Evolutionary conservation across 64 coral and sea anemone species (phyloP).

Genomic region (Pachyseris speciosa): DNA sequence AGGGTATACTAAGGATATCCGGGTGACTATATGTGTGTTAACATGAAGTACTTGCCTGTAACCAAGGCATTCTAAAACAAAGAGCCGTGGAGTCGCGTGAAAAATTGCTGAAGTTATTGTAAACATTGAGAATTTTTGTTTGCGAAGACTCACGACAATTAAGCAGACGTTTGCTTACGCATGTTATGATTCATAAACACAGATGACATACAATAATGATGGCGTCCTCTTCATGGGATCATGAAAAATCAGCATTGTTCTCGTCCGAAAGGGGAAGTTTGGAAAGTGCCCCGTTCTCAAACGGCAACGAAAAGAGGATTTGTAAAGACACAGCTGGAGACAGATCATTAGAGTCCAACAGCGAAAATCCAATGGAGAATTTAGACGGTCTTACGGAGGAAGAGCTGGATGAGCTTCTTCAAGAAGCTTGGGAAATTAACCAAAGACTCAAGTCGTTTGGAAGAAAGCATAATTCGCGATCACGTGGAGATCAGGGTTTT

Average conservation of each 20-base stretch:
- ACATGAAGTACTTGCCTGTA: neutral
- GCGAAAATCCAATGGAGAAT: conserved; percentile 8
- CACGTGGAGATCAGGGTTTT: neutral
- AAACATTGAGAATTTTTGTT: conserved; percentile 31
- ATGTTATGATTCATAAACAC: neutral
- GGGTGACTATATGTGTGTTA: too few relatives aligned
- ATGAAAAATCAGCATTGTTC: neutral
- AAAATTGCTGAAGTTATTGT: neutral
- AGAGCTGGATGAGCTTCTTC: conserved; percentile 59
- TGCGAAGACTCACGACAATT: conserved; percentile 21
- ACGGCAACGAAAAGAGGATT: neutral
- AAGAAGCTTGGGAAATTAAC: conserved; percentile 60
- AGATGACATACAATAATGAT: neutral
- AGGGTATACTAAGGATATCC: too few relatives aligned
- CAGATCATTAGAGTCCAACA: neutral
- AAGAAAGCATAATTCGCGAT: neutral
- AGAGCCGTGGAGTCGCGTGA: neutral
- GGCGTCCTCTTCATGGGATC: neutral
- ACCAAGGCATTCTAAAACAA: conserved; percentile 21
- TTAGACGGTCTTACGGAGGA: conserved; percentile 62
- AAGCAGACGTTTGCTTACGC: neutral
- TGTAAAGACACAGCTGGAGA: neutral
- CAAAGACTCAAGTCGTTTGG: conserved; percentile 17
- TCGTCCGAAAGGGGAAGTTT: neutral
- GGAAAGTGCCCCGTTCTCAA: neutral